These are phyloP conservation scores for Cremastinae sp. DNA, from an alignment of 2,888 invertebrate genomes.

Conservation along the genomic window DNA sequence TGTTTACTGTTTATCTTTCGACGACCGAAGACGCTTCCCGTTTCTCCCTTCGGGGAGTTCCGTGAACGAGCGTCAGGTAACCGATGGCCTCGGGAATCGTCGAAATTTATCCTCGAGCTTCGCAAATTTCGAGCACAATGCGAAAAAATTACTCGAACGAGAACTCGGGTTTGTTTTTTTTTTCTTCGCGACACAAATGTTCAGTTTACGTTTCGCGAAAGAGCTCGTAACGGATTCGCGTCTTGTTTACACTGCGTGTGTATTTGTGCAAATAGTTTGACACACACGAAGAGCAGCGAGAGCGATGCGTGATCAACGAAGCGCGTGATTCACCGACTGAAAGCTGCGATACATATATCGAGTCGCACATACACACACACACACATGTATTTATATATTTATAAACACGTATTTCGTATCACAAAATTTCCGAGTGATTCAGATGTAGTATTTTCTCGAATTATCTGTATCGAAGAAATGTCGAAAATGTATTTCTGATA, in stretches of 20 bases:
- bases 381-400: constrained; percentile 29
- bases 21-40: too few relatives aligned
- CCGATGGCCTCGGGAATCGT: too few relatives aligned
- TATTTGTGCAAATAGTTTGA: background rate
- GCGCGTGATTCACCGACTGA: constrained; percentile 74
- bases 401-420: constrained; percentile 13
- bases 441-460: background rate
- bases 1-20: too few relatives aligned
- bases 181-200: background rate
- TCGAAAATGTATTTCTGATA: background rate
- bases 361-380: too few relatives aligned
- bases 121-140: background rate
- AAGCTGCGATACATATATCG: constrained; percentile 64
- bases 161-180: background rate
- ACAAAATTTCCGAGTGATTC: background rate
- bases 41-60: too few relatives aligned
- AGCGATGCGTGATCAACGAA: constrained; percentile 62
- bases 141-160: too few relatives aligned
- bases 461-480: background rate
- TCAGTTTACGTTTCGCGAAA: background rate
- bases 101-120: too few relatives aligned
- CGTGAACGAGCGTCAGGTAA: too few relatives aligned
- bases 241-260: too few relatives aligned
- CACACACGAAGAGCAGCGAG: constrained; percentile 30
- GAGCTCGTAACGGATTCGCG: too few relatives aligned